These are phyloP conservation scores for Apeira syringaria DNA, from an alignment of 2,888 invertebrate genomes.

Conservation along the genomic window DNA sequence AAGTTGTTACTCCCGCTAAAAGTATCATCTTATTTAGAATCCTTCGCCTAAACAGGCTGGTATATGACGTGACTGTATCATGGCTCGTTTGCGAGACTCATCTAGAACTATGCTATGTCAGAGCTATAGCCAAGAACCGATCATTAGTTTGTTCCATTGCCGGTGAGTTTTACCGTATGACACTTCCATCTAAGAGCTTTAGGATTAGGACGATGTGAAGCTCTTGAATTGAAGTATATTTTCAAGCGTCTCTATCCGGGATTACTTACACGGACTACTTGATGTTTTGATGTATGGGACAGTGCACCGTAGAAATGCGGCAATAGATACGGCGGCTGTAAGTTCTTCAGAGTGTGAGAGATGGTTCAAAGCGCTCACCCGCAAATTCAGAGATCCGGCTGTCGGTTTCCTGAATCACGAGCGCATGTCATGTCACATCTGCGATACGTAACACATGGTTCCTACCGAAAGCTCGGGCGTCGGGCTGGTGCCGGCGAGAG, in stretches of 20 bases:
- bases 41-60: conserved; percentile 12
- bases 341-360: conserved; percentile 2
- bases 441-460: conserved; percentile 17
- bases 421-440: conserved; percentile 17
- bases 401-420: conserved; percentile 9
- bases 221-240: conserved; percentile 11
- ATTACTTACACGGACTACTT: conserved; percentile 20
- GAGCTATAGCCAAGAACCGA: conserved; percentile 13
- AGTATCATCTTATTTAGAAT: conserved; percentile 12
- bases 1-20: conserved; percentile 2
- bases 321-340: neutral
- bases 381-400: conserved; percentile 17
- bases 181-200: neutral
- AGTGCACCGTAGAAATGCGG: neutral
- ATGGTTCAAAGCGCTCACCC: conserved; percentile 16
- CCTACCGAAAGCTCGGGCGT: conserved; percentile 53
- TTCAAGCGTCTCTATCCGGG: conserved; percentile 8
- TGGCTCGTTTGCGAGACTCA: too few species aligned
- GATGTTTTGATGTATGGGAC: conserved; percentile 10
- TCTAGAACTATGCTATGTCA: too few species aligned
- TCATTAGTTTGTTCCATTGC: conserved; percentile 17
- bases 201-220: neutral
- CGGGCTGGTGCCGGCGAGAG: conserved; percentile 38
- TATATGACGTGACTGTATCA: conserved; percentile 5
- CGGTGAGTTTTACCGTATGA: conserved; percentile 16